These are phyloP conservation scores for Sebastes iracundus DNA, from an alignment of 2,797 vertebrate genomes.

Conservation along the genomic window DNA sequence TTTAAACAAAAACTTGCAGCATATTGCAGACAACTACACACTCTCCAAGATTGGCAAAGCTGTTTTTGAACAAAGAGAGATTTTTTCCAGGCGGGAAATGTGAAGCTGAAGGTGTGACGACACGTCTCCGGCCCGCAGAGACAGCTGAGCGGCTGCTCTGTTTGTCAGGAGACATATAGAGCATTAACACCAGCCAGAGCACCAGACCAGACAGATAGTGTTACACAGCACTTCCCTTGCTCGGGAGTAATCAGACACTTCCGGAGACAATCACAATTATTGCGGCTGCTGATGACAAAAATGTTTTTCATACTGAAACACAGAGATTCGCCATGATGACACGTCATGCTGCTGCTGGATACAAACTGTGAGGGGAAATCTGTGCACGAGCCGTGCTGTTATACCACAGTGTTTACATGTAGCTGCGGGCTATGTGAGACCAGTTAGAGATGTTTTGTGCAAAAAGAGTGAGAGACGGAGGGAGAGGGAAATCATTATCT, in stretches of 20 bases:
- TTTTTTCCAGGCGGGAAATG: constrained; percentile 33
- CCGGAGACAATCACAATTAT: constrained; percentile 34
- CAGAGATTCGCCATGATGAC: background rate
- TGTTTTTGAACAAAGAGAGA: constrained; percentile 32
- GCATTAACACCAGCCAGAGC: constrained; percentile 41
- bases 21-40: background rate
- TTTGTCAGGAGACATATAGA: constrained; percentile 41
- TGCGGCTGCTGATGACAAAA: constrained; percentile 19
- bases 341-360: background rate
- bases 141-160: constrained; percentile 19
- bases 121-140: constrained; percentile 38
- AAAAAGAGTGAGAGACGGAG: background rate
- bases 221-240: constrained; percentile 51
- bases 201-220: constrained; percentile 53
- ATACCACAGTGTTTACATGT: constrained; percentile 25
- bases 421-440: constrained; percentile 47
- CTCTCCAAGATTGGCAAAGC: background rate
- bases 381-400: constrained; percentile 2
- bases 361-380: constrained; percentile 23
- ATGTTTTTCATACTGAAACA: background rate
- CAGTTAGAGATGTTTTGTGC: constrained; percentile 24
- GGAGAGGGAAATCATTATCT: constrained; percentile 45
- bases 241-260: constrained; percentile 41
- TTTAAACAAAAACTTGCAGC: background rate
- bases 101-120: constrained; percentile 47